Conservation (phyloP, 1,140 invertebrate species). For the Drosophila arawakana region DNA sequence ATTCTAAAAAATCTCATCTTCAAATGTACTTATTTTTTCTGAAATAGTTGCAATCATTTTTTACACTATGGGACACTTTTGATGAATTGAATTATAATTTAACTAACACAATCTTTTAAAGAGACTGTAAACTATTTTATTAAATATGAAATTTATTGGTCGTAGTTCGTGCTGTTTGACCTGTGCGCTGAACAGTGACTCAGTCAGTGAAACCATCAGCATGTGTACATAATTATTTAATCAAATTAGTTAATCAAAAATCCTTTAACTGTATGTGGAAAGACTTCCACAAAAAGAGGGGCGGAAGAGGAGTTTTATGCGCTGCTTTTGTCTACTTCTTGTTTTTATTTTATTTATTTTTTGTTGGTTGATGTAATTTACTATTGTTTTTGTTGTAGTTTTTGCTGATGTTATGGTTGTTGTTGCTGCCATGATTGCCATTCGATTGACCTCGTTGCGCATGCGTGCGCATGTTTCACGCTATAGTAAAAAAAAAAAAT, state of each 20-base stretch:
- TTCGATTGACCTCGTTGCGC: conserved; percentile 81
- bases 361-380: conserved; percentile 59
- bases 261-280: neutral
- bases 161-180: too few relatives aligned
- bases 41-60: too few relatives aligned
- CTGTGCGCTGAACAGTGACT: too few relatives aligned
- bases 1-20: too few relatives aligned
- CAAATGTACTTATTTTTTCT: too few relatives aligned
- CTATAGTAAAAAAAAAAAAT: conserved; percentile 64
- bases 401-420: conserved; percentile 33
- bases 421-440: conserved; percentile 71
- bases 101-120: too few relatives aligned
- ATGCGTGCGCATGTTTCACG: conserved; percentile 81
- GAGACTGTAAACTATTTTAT: too few relatives aligned
- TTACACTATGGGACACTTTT: too few relatives aligned
- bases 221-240: too few relatives aligned
- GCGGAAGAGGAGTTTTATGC: conserved; percentile 8
- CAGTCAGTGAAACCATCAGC: too few relatives aligned
- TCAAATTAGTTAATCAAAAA: neutral
- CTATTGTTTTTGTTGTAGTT: conserved; percentile 37
- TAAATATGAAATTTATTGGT: too few relatives aligned
- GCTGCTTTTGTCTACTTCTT: conserved; percentile 16
- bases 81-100: too few relatives aligned
- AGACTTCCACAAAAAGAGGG: neutral
- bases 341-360: conserved; percentile 55